These are phyloP conservation scores for Syrista parreyssii DNA, from an alignment of 2,888 invertebrate genomes.

Conservation along the genomic window DNA sequence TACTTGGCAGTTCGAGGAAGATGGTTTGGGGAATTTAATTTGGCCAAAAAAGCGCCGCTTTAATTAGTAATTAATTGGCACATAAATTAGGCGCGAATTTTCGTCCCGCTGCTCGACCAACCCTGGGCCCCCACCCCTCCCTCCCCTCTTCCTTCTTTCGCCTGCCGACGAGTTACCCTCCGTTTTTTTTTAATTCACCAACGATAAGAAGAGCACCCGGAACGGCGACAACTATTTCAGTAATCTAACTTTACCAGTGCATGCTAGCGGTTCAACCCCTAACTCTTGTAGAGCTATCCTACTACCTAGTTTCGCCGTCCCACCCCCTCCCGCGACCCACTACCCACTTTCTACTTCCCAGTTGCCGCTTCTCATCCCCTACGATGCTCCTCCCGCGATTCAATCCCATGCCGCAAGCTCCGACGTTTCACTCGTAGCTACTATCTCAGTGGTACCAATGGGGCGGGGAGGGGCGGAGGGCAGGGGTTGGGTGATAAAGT, in stretches of 20 bases:
- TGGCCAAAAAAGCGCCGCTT: conserved; percentile 58
- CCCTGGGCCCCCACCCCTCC: conserved; percentile 15
- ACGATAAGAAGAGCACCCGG: conserved; percentile 47
- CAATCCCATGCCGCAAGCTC: conserved; percentile 10
- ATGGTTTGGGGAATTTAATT: conserved; percentile 52
- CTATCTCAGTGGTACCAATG: background rate
- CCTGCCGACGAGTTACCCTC: background rate
- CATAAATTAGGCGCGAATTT: conserved; percentile 62
- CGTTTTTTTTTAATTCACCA: conserved; percentile 18
- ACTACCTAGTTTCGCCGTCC: background rate
- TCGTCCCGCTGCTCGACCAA: conserved; percentile 28
- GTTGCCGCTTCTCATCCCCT: conserved; percentile 7
- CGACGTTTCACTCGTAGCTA: conserved; percentile 10
- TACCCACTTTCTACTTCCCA: background rate
- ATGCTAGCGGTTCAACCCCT: background rate
- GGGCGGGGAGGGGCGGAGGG: conserved; percentile 9
- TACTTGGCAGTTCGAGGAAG: background rate
- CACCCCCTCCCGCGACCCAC: background rate
- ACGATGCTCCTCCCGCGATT: conserved; percentile 19
- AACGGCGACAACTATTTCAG: conserved; percentile 56
- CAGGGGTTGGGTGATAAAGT: conserved; percentile 27
- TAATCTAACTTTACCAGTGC: conserved; percentile 59
- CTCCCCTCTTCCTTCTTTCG: conserved; percentile 7
- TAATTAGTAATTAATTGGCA: conserved; percentile 65
- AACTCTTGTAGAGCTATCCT: background rate